Evolutionary conservation across 2,888 invertebrate genomes (phyloP).

Genomic region (Cordilura impudica): DNA sequence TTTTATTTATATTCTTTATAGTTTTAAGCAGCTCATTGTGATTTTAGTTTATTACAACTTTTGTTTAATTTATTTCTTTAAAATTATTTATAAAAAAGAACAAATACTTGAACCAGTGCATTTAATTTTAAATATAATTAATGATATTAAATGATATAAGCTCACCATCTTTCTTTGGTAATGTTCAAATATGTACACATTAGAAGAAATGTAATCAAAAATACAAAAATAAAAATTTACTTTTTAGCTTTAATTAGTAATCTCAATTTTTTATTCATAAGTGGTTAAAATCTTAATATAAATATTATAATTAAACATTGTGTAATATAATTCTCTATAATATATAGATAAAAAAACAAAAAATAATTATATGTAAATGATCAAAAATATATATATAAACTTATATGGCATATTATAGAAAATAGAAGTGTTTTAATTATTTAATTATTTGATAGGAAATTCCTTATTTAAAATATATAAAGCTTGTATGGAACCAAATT

Average conservation of each 20-base stretch:
- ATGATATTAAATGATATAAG: constrained; percentile 16
- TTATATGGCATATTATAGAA: constrained; percentile 54
- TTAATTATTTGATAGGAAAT: constrained; percentile 6
- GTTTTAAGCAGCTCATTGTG: constrained; percentile 60
- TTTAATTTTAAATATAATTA: constrained; percentile 44
- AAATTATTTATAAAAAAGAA: constrained; percentile 10
- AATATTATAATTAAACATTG: constrained; percentile 28
- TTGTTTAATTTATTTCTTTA: constrained; percentile 7
- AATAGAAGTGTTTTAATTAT: constrained; percentile 29
- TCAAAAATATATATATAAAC: constrained; percentile 53
- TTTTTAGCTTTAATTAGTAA: constrained; percentile 58
- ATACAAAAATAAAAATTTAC: constrained; percentile 31
- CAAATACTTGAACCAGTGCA: constrained; percentile 48
- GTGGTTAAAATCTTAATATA: constrained; percentile 36
- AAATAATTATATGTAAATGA: constrained; percentile 46
- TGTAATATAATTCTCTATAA: constrained; percentile 45
- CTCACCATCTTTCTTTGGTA: background rate
- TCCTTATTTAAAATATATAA: too few relatives aligned
- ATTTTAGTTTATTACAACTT: constrained; percentile 59
- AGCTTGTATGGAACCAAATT: too few relatives aligned
- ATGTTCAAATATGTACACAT: constrained; percentile 10
- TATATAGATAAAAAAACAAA: constrained; percentile 43
- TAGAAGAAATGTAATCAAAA: constrained; percentile 14
- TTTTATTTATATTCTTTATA: constrained; percentile 11
- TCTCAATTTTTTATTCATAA: constrained; percentile 45